Evolutionary conservation across 1,140 invertebrate species (phyloP).

Genomic region (Drosophila bocqueti): DNA sequence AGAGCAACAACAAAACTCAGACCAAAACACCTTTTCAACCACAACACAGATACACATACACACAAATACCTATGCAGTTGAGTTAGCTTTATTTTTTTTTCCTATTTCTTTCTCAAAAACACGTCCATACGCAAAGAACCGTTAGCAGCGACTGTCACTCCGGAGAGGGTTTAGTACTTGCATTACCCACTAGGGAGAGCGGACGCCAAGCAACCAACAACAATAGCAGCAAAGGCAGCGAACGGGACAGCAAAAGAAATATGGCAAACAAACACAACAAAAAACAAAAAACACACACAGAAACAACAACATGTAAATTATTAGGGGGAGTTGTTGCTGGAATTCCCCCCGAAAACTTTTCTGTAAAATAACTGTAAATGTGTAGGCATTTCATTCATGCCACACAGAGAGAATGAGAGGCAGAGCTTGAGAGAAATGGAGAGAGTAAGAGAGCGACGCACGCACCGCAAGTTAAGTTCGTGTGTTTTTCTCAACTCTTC

Average conservation of each 20-base stretch:
- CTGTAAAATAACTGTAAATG: constrained; percentile 79
- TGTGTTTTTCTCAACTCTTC: constrained; percentile 26
- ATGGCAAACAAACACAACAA: constrained; percentile 33
- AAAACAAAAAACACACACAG: constrained; percentile 12
- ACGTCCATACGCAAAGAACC: constrained; percentile 85
- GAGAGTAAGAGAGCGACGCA: constrained; percentile 62
- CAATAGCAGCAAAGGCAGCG: constrained; percentile 26
- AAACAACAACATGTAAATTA: constrained; percentile 70
- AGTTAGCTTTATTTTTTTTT: constrained; percentile 15
- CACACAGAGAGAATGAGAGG: background rate
- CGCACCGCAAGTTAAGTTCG: constrained; percentile 55
- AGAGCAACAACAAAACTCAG: constrained; percentile 42
- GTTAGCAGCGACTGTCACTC: constrained; percentile 74
- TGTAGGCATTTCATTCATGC: constrained; percentile 79
- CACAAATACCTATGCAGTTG: constrained; percentile 56
- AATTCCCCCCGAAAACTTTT: constrained; percentile 22
- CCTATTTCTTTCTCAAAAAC: constrained; percentile 40
- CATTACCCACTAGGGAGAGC: constrained; percentile 16
- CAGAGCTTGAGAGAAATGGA: background rate
- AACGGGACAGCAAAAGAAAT: constrained; percentile 25
- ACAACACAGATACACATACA: constrained; percentile 2
- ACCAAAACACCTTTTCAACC: constrained; percentile 24
- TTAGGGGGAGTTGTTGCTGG: constrained; percentile 52
- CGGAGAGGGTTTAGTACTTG: constrained; percentile 38
- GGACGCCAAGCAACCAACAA: constrained; percentile 50